A percentile compares a stretch with the other conserved stretches of the same genome.
Evolutionary conservation across 2,888 invertebrate species (phyloP).

Genomic region (Pyrrhosoma nymphula): DNA sequence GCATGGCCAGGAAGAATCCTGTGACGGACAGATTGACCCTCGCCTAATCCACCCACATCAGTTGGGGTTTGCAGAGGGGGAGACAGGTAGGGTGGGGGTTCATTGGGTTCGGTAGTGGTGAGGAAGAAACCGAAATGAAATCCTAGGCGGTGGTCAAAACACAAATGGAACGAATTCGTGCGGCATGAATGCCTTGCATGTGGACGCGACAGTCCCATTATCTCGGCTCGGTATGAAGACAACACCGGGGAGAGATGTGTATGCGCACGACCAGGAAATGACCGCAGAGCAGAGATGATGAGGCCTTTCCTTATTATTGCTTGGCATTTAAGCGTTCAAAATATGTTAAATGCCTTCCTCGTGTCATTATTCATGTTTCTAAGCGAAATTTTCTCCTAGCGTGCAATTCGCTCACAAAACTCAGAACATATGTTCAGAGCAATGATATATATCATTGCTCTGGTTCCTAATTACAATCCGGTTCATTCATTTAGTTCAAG

Average conservation of each 20-base stretch:
- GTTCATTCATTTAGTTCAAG: no score
- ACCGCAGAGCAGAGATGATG: background rate
- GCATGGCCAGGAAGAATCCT: background rate
- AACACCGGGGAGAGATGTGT: background rate
- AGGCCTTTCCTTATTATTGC: background rate
- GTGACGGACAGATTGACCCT: background rate
- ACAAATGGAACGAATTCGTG: background rate
- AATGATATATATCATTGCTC: no score
- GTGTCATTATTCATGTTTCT: background rate
- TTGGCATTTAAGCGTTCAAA: background rate
- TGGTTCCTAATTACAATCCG: no score
- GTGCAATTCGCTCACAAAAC: no score
- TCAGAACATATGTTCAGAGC: no score
- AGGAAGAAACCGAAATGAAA: constrained; percentile 20
- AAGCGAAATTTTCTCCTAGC: background rate
- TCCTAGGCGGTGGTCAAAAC: background rate
- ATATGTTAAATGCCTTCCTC: background rate
- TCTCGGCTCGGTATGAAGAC: background rate
- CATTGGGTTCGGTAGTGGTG: background rate
- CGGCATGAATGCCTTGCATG: background rate
- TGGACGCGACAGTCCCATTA: constrained; percentile 9
- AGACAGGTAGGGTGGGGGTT: background rate
- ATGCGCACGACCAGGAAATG: background rate
- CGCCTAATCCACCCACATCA: background rate
- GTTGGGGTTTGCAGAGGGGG: background rate